Evolutionary conservation across 2,888 invertebrate species (phyloP).

Genomic region (Rugalucina vietnamica): DNA sequence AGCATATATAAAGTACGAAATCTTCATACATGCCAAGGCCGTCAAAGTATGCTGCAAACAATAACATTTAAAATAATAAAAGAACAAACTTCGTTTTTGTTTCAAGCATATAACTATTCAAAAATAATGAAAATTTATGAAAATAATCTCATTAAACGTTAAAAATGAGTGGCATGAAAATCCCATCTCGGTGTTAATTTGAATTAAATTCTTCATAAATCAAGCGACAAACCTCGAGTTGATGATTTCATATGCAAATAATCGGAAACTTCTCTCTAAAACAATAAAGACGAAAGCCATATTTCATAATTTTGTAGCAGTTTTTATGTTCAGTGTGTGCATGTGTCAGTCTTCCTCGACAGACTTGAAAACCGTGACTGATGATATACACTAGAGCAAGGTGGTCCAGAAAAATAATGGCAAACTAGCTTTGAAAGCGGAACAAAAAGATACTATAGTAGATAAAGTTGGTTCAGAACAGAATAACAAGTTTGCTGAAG

Average conservation of each 20-base stretch:
- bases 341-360: constrained; percentile 7
- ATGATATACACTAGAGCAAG: constrained; percentile 8
- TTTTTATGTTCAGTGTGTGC: constrained; percentile 12
- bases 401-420: background rate
- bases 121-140: constrained; percentile 39
- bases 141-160: constrained; percentile 24
- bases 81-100: background rate
- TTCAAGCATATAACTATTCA: background rate
- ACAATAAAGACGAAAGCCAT: constrained; percentile 9
- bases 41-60: too few relatives aligned
- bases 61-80: too few relatives aligned
- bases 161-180: constrained; percentile 32
- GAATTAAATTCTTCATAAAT: constrained; percentile 43
- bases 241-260: constrained; percentile 27
- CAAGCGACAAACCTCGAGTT: constrained; percentile 22
- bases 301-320: constrained; percentile 1
- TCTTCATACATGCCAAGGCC: too few relatives aligned
- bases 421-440: too few relatives aligned
- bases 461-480: too few relatives aligned
- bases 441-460: too few relatives aligned
- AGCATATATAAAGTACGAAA: too few relatives aligned
- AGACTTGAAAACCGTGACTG: background rate
- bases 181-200: constrained; percentile 10
- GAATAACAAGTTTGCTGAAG: too few relatives aligned
- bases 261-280: background rate